These are phyloP conservation scores for Byasa hedistus DNA, from an alignment of 2,888 invertebrate genomes.

Conservation along the genomic window DNA sequence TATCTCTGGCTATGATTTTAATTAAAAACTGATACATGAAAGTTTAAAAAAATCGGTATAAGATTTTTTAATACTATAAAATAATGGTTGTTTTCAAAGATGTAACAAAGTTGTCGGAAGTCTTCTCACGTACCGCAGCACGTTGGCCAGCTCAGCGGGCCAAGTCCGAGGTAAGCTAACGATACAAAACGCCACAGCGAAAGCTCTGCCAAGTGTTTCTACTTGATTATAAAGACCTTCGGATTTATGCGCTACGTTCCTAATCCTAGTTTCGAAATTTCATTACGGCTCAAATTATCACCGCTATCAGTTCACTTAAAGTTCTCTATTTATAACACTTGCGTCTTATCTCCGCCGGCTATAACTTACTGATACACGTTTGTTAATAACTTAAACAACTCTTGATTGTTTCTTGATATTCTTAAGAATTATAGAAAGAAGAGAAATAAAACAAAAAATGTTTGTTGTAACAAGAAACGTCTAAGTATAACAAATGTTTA, in stretches of 20 bases:
- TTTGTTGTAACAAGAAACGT: no score
- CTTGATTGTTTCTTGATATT: no score
- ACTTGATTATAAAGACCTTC: background rate
- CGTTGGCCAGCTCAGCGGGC: slow-evolving; percentile 3
- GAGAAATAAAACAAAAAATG: no score
- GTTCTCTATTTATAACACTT: background rate
- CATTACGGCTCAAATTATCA: background rate
- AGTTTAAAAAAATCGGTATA: no score
- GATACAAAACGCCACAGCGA: slow-evolving; percentile 3
- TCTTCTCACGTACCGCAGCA: slow-evolving; percentile 20
- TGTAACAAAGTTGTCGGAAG: slow-evolving; percentile 13
- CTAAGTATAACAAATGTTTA: no score
- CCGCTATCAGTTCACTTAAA: background rate
- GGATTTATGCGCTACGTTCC: background rate
- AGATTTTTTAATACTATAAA: background rate
- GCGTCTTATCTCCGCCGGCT: no score
- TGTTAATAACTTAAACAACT: no score
- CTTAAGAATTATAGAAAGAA: no score
- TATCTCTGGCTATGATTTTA: no score
- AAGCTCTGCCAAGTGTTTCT: slow-evolving; percentile 12
- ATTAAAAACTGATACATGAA: no score
- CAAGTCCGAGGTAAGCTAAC: slow-evolving; percentile 19
- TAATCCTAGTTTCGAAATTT: background rate
- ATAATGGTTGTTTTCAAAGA: slow-evolving; percentile 4
- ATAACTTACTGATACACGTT: no score